A percentile compares a stretch with the other conserved stretches of the same genome.
Conservation (phyloP, 2,888 invertebrate genomes). For the Chrysotoxum bicinctum region DNA sequence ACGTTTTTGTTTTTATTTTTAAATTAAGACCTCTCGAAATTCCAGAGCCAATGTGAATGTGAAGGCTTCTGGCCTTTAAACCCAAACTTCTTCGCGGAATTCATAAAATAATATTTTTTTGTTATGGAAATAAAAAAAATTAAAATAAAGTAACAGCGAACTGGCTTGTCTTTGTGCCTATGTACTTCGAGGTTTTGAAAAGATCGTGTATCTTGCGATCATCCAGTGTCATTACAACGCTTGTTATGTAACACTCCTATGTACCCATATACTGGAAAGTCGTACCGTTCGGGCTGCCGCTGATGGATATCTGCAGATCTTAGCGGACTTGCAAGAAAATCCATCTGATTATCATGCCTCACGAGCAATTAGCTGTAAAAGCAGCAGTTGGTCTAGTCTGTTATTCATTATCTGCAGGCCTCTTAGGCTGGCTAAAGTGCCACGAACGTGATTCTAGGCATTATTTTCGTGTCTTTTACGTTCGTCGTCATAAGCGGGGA, state of each 20-base stretch:
- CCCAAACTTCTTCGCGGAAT: slow-evolving; percentile 21
- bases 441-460: slow-evolving; percentile 61
- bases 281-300: slow-evolving; percentile 25
- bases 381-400: slow-evolving; percentile 31
- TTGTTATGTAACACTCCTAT: slow-evolving; percentile 62
- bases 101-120: slow-evolving; percentile 49
- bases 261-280: not conserved
- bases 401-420: slow-evolving; percentile 57
- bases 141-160: not conserved
- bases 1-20: slow-evolving; percentile 1
- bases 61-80: slow-evolving; percentile 26
- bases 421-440: slow-evolving; percentile 46
- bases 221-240: slow-evolving; percentile 59
- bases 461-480: slow-evolving; percentile 37
- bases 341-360: slow-evolving; percentile 64
- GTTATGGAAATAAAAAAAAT: not conserved
- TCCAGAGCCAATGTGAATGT: slow-evolving; percentile 6
- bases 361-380: slow-evolving; percentile 70
- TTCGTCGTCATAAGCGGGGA: not conserved
- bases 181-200: not conserved
- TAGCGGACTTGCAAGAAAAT: slow-evolving; percentile 23
- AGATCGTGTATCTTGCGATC: slow-evolving; percentile 57
- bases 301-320: slow-evolving; percentile 62
- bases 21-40: slow-evolving; percentile 26
- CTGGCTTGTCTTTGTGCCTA: not conserved